Conservation (phyloP, 37 sponge, comb jelly and placozoan species). For the Mnemiopsis leidyi region DNA sequence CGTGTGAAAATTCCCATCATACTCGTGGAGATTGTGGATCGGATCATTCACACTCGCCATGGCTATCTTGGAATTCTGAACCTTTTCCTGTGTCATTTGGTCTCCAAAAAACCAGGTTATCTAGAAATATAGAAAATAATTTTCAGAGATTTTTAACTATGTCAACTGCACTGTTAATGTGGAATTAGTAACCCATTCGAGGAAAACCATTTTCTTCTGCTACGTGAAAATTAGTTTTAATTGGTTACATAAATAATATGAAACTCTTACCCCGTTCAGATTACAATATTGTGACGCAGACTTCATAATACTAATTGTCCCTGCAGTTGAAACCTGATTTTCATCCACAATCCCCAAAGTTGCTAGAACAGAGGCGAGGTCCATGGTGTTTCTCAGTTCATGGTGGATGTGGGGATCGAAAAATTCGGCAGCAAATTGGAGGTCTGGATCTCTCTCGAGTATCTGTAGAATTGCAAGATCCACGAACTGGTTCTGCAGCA, state of each 20-base stretch:
- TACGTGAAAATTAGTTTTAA: too few species aligned
- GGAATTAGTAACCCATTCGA: too few species aligned
- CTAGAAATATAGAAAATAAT: too few species aligned
- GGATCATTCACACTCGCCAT: not conserved
- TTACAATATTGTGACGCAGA: not conserved
- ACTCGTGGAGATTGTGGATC: too few species aligned
- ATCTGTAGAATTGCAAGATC: not conserved
- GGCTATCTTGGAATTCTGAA: not conserved
- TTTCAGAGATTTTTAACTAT: not conserved
- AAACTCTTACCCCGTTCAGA: not conserved
- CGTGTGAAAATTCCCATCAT: too few species aligned
- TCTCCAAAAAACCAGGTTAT: not conserved
- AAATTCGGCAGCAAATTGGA: not conserved
- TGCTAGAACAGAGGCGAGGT: not conserved
- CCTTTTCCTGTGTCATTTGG: not conserved
- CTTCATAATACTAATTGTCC: not conserved
- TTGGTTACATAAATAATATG: too few species aligned
- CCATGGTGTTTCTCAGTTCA: not conserved
- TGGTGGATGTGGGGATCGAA: not conserved
- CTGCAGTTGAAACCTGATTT: not conserved
- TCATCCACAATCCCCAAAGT: not conserved
- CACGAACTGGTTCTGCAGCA: not conserved
- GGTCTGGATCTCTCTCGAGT: not conserved
- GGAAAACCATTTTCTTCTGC: too few species aligned
- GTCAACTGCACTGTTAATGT: not conserved